Conservation (phyloP, 2,113 vertebrate species). For the Psilopogon haemacephalus region DNA sequence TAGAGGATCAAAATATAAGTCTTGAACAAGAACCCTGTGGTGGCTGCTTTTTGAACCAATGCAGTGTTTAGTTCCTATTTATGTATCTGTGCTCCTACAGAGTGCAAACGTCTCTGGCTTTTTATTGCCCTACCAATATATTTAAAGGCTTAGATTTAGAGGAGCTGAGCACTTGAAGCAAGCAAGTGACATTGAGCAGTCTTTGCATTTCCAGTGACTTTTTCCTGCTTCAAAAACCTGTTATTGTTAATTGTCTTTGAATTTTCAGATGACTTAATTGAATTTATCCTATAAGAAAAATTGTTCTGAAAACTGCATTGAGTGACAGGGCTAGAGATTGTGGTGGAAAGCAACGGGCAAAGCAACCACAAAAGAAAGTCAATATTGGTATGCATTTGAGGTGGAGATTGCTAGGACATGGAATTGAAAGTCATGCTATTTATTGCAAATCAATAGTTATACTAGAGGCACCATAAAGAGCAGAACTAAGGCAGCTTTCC, state of each 20-base stretch:
- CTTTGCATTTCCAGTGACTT: neutral
- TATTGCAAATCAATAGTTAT: neutral
- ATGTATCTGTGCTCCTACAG: accelerated
- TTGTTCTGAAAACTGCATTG: neutral
- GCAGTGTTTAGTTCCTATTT: neutral
- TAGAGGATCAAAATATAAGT: neutral
- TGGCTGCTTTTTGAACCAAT: neutral
- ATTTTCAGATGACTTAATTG: neutral
- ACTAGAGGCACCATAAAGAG: neutral
- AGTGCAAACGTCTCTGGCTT: neutral
- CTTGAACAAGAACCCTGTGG: neutral
- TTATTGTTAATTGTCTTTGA: neutral
- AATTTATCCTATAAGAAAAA: neutral
- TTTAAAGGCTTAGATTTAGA: neutral
- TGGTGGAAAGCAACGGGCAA: neutral
- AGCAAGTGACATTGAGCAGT: neutral
- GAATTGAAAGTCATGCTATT: neutral
- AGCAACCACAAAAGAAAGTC: neutral
- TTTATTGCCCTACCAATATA: neutral
- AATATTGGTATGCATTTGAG: neutral
- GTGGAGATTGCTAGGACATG: neutral
- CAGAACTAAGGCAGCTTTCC: neutral
- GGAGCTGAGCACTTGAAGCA: neutral
- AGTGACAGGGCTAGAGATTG: neutral
- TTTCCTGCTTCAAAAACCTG: neutral